A percentile compares a stretch with the other conserved stretches of the same genome.
These are phyloP conservation scores for Endomychus coccineus DNA, from an alignment of 2,888 invertebrate species.

Conservation along the genomic window DNA sequence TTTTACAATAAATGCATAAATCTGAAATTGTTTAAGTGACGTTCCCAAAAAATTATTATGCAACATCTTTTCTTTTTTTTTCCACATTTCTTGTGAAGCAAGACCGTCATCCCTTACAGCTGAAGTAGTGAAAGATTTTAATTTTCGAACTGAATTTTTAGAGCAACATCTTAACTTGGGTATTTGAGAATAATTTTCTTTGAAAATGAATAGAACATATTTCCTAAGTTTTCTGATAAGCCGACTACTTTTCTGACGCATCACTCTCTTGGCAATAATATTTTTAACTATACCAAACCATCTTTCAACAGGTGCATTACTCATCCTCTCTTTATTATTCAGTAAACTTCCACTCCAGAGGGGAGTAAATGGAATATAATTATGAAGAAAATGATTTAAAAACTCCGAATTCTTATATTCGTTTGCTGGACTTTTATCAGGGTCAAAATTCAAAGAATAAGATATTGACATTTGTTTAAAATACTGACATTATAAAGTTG, in stretches of 20 bases:
- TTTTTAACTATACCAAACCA: background rate
- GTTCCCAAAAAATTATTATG: too few species aligned
- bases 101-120: background rate
- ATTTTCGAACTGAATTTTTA: constrained; percentile 1
- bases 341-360: constrained; percentile 1
- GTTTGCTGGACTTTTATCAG: too few species aligned
- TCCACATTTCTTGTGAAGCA: background rate
- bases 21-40: too few species aligned
- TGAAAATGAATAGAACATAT: background rate
- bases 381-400: background rate
- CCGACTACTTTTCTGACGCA: constrained; percentile 2
- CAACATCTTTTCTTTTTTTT: too few species aligned
- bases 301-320: constrained; percentile 3
- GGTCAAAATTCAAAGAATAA: constrained; percentile 1
- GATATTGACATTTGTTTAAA: too few species aligned
- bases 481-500: too few species aligned
- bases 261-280: background rate
- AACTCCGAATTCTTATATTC: constrained; percentile 1
- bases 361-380: constrained; percentile 1
- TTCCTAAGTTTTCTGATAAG: constrained; percentile 1
- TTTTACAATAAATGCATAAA: background rate
- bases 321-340: background rate
- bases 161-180: background rate
- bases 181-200: background rate
- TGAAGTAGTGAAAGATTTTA: too few species aligned